Evolutionary conservation across 2,888 invertebrate species (phyloP).

Genomic region (Scaptomyza flava): DNA sequence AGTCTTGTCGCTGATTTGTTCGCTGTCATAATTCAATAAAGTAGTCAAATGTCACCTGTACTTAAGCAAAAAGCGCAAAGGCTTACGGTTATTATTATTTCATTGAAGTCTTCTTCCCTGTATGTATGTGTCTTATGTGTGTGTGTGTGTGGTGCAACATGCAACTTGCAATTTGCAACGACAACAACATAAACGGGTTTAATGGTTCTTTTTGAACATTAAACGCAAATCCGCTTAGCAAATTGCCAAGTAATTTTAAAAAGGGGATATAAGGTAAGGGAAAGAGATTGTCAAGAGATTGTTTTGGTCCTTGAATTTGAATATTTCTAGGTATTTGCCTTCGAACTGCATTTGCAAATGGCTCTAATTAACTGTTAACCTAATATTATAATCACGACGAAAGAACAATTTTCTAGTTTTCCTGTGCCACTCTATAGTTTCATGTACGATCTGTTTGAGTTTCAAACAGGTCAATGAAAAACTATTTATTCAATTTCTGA

Average conservation of each 20-base stretch:
- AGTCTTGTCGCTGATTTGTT: slow-evolving; percentile 78
- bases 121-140: neutral
- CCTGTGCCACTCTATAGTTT: too few relatives aligned
- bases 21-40: slow-evolving; percentile 83
- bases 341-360: slow-evolving; percentile 4
- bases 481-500: too few relatives aligned
- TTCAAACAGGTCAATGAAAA: too few relatives aligned
- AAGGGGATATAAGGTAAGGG: neutral
- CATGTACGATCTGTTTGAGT: too few relatives aligned
- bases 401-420: too few relatives aligned
- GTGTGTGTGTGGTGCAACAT: slow-evolving; percentile 4
- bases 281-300: neutral
- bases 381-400: too few relatives aligned
- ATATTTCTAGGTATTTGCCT: neutral
- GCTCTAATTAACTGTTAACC: neutral
- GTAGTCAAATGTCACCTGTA: slow-evolving; percentile 76
- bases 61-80: slow-evolving; percentile 63
- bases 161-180: too few relatives aligned
- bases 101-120: slow-evolving; percentile 19
- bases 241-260: slow-evolving; percentile 9
- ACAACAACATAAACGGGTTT: slow-evolving; percentile 47
- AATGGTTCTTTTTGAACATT: slow-evolving; percentile 45
- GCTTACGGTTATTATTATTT: slow-evolving; percentile 47
- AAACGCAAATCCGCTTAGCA: slow-evolving; percentile 69
- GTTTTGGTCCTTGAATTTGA: too few relatives aligned